Conservation (phyloP, 2,113 vertebrate species). For the Spermophilus dauricus region DNA sequence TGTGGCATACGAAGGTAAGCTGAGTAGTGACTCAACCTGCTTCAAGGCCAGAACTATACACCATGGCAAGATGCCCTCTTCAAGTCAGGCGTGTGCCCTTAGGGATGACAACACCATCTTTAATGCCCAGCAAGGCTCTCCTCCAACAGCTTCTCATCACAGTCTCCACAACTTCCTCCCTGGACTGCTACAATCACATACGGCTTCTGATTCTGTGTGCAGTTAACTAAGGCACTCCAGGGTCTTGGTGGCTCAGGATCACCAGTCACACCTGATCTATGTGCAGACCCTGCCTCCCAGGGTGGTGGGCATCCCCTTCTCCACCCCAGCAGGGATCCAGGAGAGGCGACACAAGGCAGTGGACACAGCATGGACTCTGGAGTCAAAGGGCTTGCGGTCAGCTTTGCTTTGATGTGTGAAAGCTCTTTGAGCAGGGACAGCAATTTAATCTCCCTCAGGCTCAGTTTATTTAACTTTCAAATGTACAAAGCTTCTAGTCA, state of each 20-base stretch:
- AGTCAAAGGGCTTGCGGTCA: neutral
- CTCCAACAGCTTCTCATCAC: neutral
- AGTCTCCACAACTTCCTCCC: neutral
- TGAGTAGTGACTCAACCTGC: rapidly evolving
- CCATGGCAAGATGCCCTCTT: rapidly evolving
- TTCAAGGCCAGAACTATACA: neutral
- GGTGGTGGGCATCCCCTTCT: no score
- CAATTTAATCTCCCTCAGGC: neutral
- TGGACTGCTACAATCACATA: neutral
- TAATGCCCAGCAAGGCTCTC: neutral
- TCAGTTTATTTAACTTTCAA: neutral
- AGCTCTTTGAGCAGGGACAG: neutral
- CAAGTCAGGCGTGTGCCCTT: neutral
- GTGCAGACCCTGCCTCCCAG: neutral
- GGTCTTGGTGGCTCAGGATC: rapidly evolving
- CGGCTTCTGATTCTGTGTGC: neutral
- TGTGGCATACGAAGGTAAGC: rapidly evolving
- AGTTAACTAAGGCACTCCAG: neutral
- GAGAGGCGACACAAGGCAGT: neutral
- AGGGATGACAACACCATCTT: neutral
- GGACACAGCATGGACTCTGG: neutral
- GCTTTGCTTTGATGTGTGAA: neutral
- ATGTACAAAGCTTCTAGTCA: neutral
- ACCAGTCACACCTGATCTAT: no score
- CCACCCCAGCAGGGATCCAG: neutral